phyloP scores from a whole-genome alignment of 2,113 vertebrate species.

The Bungarus multicinctus region DNA sequence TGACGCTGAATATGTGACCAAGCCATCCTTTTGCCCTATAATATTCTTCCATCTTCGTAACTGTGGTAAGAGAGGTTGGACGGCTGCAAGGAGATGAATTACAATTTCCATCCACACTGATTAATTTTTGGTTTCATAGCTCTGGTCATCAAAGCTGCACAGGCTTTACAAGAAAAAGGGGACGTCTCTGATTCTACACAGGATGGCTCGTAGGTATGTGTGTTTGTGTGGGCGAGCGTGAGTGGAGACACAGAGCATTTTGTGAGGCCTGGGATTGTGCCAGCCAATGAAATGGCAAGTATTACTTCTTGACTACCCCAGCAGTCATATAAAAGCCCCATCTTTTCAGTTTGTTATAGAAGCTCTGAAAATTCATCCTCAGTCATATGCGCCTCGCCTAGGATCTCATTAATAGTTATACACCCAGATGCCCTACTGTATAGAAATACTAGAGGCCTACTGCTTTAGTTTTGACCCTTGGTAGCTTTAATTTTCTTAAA shows the following conservation, averaged over 20 bases:
- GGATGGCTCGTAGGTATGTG: neutral
- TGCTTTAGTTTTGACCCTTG: neutral
- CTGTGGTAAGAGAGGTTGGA: neutral
- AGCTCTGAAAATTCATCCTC: neutral
- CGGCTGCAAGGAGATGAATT: neutral
- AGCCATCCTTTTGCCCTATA: neutral
- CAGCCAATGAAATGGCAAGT: neutral
- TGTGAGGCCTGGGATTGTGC: neutral
- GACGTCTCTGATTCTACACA: neutral
- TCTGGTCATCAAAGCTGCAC: neutral
- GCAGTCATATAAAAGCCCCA: neutral
- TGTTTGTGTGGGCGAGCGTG: neutral
- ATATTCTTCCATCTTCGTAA: neutral
- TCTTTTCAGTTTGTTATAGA: neutral
- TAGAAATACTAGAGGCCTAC: neutral
- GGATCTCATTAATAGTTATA: neutral
- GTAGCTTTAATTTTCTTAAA: neutral
- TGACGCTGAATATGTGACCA: neutral
- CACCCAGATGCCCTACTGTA: neutral
- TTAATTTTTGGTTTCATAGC: neutral
- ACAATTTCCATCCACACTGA: neutral
- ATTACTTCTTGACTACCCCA: neutral
- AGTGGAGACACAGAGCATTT: neutral
- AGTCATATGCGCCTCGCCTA: neutral
- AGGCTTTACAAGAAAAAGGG: neutral